Evolutionary conservation across 2,797 vertebrate species (phyloP).

Genomic region (Thunnus albacares): DNA sequence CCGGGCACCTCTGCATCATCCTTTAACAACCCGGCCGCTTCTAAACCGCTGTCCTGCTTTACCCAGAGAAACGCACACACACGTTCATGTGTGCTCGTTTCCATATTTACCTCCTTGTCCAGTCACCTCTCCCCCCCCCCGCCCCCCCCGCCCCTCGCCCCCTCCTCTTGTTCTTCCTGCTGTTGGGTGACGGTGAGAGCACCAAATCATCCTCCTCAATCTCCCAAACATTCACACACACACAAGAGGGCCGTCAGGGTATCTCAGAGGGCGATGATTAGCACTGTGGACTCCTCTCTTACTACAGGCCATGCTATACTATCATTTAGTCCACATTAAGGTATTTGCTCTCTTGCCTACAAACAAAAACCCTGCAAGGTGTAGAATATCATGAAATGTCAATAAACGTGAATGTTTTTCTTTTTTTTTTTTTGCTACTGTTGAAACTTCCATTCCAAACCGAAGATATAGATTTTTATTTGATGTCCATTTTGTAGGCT

Average conservation of each 20-base stretch:
- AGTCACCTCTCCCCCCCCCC: not conserved
- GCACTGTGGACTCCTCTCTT: slow-evolving; percentile 62
- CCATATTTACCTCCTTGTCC: slow-evolving; percentile 29
- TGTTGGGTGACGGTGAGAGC: slow-evolving; percentile 29
- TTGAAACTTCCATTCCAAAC: slow-evolving; percentile 82
- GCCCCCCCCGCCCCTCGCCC: no score
- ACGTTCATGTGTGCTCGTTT: slow-evolving; percentile 28
- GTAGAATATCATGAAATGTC: slow-evolving; percentile 71
- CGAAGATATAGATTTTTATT: slow-evolving; percentile 65
- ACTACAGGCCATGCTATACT: slow-evolving; percentile 50
- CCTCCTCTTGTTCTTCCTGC: slow-evolving; percentile 6
- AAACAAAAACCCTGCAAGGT: slow-evolving; percentile 61
- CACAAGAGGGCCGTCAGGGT: slow-evolving; percentile 50
- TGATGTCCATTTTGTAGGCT: slow-evolving; percentile 56
- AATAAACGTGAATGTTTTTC: slow-evolving; percentile 70
- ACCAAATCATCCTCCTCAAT: not conserved
- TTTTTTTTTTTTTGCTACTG: slow-evolving; percentile 67
- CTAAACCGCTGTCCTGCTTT: slow-evolving; percentile 41
- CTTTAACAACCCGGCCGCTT: slow-evolving; percentile 30
- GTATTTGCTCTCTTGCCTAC: slow-evolving; percentile 67
- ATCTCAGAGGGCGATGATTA: slow-evolving; percentile 60
- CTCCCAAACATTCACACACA: slow-evolving; percentile 3
- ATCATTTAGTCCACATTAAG: slow-evolving; percentile 59
- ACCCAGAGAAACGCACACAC: slow-evolving; percentile 34
- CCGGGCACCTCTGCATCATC: slow-evolving; percentile 37